Base-by-base conservation (phyloP, 2,888 invertebrate species). In the Aleiodes alternator region DNA sequence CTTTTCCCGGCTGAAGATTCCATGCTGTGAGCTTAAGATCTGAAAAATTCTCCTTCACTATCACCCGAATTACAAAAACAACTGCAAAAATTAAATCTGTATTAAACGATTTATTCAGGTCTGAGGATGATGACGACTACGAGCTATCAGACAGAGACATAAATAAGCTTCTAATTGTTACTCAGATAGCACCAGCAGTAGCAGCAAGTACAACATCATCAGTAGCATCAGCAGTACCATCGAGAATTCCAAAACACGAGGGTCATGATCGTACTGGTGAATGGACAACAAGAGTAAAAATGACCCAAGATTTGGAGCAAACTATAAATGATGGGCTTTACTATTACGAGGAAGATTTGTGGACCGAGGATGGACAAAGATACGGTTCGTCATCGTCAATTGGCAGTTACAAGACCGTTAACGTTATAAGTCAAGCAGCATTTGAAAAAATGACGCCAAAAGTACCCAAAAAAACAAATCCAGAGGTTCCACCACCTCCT, bases 311-410 rank as follows among this genome's bases (percentile, higher is more conserved):
- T 86, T 91, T 98, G 83, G 97, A 96, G 83, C 96, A 97, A 91
- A 95, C 96, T 57, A 99, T 99, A 83, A 98, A 98, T 83, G 98
- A 99, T 89, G 99, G 99, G n/a, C 92, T 99, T 23, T 94, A 94
- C 86, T 96, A 97, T 84, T 99, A 99, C 84, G 99, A 99, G 90
- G 97, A 98, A 87, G 98, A 98, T 87, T 90, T 99, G 72, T 96
- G 97, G 97, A 94, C 92, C 14, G 93, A 93, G 73, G 89, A 91
- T 55, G 92, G 93, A 78, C 88, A 85, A 80, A 83, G 90, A 87
- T 91, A 92, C 84, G 90, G 91, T 57, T 90, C 90, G 14, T 88
- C 90, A 31, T 87, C 90, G 5, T 89, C 90, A 1, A 83, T 87
- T 68, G 91, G 91, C 76, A 93, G 92, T 82, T 96, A 96, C 90